Base-by-base conservation (phyloP, 1,140 invertebrate species). In the Drosophila grimshawi region DNA sequence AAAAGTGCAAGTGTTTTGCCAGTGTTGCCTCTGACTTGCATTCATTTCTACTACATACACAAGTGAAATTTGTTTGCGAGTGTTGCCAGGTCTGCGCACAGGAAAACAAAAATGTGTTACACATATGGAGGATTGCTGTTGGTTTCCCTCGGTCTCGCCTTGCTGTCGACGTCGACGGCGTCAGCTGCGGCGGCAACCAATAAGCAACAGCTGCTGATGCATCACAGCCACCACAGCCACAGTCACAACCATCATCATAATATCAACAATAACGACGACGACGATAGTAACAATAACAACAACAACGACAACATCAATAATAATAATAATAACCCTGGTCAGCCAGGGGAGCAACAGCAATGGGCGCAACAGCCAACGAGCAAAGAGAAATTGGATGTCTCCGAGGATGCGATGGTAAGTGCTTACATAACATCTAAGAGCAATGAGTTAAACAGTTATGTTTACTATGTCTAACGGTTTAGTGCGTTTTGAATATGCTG, bases 351-450 rank as follows among this genome's bases (percentile, higher is more conserved):
- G 39, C 67, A 63, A 39, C 29, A 52, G 30, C 45, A 65, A 10
- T 19, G 68, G 48, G 48, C 46, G 27, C 10, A 3, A n/a, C 39
- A 5, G 7, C 27, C 10, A 37, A 7, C 62, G 4, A 45, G 32
- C 51, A 81, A 64, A 41, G 8, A 29, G 6, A 66, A 76, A 19
- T 52, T 4, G 8, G 51, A 46, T 2, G 30, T 83, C 57, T 83
- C 83, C 6, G 83, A 86, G 43, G 83, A 86, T 65, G 8, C 45
- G 33, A 51, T 80, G 72, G 85, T 88, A 59, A 86, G 82, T 77
- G 5, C 3, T 33, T 2, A 11, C 19, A 1, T 19, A 43, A n/a
- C 30, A 43, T 2, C 6, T 3, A 30, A 49, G 6, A 2, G 27
- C 5, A 48, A 48, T 3, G 46, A 27, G 6, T 27, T 46, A 2